Conservation (phyloP, 1,140 invertebrate genomes). For the Bombus confusus region DNA sequence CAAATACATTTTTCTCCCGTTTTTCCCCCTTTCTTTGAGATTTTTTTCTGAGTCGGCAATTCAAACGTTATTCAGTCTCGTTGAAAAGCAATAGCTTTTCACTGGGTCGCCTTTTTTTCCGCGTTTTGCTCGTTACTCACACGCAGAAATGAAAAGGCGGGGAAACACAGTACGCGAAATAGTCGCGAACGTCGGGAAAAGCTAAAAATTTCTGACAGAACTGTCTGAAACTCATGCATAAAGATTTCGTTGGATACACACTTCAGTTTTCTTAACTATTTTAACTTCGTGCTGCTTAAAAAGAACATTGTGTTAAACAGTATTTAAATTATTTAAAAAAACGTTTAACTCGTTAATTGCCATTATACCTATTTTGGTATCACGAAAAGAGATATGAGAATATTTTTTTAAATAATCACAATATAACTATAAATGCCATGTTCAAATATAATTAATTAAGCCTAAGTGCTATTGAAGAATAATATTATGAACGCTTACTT, state of each 20-base stretch:
- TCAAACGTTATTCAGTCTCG: slow-evolving; percentile 31
- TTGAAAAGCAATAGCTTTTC: slow-evolving; percentile 33
- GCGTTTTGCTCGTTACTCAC: neutral
- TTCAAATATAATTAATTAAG: no score
- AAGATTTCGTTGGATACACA: neutral
- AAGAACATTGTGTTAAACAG: no score
- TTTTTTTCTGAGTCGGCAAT: slow-evolving; percentile 9
- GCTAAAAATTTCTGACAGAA: neutral
- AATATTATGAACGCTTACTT: no score
- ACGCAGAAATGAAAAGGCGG: neutral
- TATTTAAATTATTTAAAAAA: no score
- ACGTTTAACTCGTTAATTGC: no score
- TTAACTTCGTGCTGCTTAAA: no score
- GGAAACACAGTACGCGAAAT: neutral
- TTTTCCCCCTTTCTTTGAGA: neutral
- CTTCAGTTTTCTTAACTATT: neutral
- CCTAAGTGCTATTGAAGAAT: no score
- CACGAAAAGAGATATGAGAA: no score
- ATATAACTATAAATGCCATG: no score
- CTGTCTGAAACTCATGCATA: neutral
- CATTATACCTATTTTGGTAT: no score
- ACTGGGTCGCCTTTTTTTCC: neutral
- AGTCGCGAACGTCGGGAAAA: neutral
- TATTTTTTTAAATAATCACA: no score
- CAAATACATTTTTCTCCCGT: neutral